Base-by-base conservation (phyloP, 2,888 invertebrate genomes). In the Conus canariensis region DNA sequence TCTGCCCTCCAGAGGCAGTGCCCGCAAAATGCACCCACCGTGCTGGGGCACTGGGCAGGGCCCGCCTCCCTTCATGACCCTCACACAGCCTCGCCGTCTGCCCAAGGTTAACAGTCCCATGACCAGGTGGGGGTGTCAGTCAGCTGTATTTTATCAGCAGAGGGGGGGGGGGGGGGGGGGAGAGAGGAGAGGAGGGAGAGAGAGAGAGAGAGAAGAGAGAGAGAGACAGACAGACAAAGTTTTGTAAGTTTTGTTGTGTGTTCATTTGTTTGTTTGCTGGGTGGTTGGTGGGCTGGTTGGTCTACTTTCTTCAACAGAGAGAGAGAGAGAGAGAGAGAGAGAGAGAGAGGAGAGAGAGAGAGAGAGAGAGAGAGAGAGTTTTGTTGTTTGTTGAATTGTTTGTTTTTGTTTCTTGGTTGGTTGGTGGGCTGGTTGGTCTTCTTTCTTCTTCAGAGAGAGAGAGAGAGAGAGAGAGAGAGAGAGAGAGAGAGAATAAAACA, bases 41-140 rank as follows among this genome's bases (percentile, higher is more conserved):
- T 94, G 93, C 92, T 95, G 96, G 96, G 96, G 96, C 7, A 94
- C 95, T 2, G 93, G 93, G 0, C 90, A 88, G 45, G 92, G 92
- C 67, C 85, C 91, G 93, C 95, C 16, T 9, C 94, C 10, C n/a
- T 90, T 5, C 80, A 58, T 30, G 90, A 92, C 60, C 56, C 83
- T 9, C 90, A 91, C 10, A 90, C 87, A 85, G 22, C 91, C 92
- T 6, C 92, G 88, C 56, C 88, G 94, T 82, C 93, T 94, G 64
- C 95, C 95, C 2, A 93, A 93, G 80, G 92, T 95, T 58, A 95
- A 95, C 93, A 95, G 95, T 87, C 94, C 94, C 64, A 95, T 95
- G 95, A 95, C 95, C 58, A 95, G 94, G 96, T 96, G 94, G 30
- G 56, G n/a, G 60, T 59, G 83, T 16, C 58, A 19, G 14, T 6